Base-by-base conservation (phyloP, 2,888 invertebrate species). In the Drosophila flavopinicola region DNA sequence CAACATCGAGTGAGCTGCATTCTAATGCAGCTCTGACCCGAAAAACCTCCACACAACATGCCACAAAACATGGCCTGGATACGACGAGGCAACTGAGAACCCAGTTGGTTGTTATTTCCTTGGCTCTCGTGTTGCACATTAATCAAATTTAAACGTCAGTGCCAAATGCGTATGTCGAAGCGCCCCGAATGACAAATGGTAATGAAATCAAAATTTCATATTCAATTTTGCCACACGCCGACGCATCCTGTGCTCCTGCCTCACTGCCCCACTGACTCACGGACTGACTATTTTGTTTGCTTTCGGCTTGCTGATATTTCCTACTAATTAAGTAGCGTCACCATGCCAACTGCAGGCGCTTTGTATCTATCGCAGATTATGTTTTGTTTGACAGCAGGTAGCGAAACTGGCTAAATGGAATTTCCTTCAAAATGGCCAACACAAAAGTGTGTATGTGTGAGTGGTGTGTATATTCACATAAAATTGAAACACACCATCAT, bases 321-420 rank as follows among this genome's bases (percentile, higher is more conserved):
- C 61, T 66, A 66, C 47, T 83, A 83, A 80, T 83, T 83, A 77
- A 69, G 61, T 60, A 51, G 38, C 51, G 51, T 66, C 48, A 66
- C 35, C 65, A 66, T 71, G 66, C 44, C 77, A 77, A 83, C 66
- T 30, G 41, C 51, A 37, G 27, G 9, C 6, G 17, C 32, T 33
- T 13, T 42, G 29, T 11, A 4, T 13, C 17, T 13, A 23, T 35
- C 17, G 6, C 25, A 25, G 20, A 10, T 25, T 33, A n/a, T 32
- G 13, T 25, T 20, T 32, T 11, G 23, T 32, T 39, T 41, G 41
- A 32, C 56, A 61, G 64, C 75, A 64, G 54, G 65, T 51, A 66
- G 63, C 25, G 32, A 49, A 52, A 30, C 17, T 42, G 64, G 45
- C 69, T 38, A 64, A 63, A 66, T 73, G 41, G 64, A 69, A 66